These are phyloP conservation scores for Ptychadena robeensis DNA, from an alignment of 2,797 vertebrate genomes.

Conservation along the genomic window DNA sequence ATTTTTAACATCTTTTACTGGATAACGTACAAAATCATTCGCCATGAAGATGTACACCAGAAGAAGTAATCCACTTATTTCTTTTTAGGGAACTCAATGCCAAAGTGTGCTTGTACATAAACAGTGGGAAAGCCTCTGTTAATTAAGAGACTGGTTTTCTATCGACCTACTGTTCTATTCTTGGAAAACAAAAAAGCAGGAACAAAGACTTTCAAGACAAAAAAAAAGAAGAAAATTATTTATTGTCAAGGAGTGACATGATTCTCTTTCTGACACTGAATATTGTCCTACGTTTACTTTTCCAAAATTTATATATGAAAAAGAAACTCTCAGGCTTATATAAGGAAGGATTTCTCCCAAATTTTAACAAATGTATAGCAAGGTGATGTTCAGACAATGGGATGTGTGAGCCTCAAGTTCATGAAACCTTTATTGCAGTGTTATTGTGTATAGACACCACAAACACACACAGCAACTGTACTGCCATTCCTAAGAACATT, in stretches of 20 bases:
- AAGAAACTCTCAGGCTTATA: constrained; percentile 44
- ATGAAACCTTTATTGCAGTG: neutral
- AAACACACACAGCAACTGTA: neutral
- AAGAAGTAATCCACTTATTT: constrained; percentile 78
- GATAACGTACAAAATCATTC: constrained; percentile 99
- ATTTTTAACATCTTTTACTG: constrained; percentile 99
- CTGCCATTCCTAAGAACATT: no score
- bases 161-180: constrained; percentile 52
- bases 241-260: constrained; percentile 11
- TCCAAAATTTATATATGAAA: constrained; percentile 2
- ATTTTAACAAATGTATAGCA: constrained; percentile 59
- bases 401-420: neutral
- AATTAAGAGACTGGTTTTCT: constrained; percentile 70
- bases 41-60: constrained; percentile 90
- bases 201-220: constrained; percentile 61
- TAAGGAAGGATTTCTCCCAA: constrained; percentile 64
- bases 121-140: constrained; percentile 71
- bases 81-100: constrained; percentile 68
- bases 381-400: neutral
- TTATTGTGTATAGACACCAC: neutral
- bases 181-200: constrained; percentile 62
- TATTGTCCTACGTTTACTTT: constrained; percentile 52
- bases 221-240: constrained; percentile 55
- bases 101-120: constrained; percentile 79
- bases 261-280: constrained; percentile 60